phyloP scores from a whole-genome alignment of 2,797 vertebrate species.

The Channallabes apus region DNA sequence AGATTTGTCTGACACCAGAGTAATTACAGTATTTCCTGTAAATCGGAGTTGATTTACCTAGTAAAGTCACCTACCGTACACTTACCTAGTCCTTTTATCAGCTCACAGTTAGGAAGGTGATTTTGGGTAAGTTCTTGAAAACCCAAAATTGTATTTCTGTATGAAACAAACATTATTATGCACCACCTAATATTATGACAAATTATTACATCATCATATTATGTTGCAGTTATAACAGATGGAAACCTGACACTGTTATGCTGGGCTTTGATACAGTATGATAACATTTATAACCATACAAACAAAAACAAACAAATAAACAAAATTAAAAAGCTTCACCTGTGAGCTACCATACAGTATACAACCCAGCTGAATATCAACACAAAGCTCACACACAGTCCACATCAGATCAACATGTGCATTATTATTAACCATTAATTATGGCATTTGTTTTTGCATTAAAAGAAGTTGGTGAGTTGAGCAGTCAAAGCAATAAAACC shows the following conservation, averaged over 20 bases:
- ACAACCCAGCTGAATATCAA: background rate
- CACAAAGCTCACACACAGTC: background rate
- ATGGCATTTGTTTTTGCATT: background rate
- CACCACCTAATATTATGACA: too few species aligned
- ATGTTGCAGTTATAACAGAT: background rate
- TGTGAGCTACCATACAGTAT: background rate
- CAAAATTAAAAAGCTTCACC: background rate
- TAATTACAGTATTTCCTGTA: background rate
- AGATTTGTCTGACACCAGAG: background rate
- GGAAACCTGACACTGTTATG: background rate
- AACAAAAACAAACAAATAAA: too few species aligned
- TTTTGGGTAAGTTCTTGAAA: conserved; percentile 66
- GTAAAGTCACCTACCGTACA: background rate
- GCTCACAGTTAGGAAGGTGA: conserved; percentile 66
- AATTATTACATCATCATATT: too few species aligned
- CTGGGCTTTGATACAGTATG: background rate
- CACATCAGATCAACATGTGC: background rate
- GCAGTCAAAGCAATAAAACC: background rate
- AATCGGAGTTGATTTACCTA: background rate
- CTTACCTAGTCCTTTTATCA: conserved; percentile 67
- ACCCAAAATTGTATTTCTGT: conserved; percentile 57
- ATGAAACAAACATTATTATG: conserved; percentile 16
- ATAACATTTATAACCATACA: too few species aligned
- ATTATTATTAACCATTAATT: background rate
- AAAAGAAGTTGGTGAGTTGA: background rate